Evolutionary conservation across 1,140 invertebrate species (phyloP).

Genomic region (Drosophila pandora): DNA sequence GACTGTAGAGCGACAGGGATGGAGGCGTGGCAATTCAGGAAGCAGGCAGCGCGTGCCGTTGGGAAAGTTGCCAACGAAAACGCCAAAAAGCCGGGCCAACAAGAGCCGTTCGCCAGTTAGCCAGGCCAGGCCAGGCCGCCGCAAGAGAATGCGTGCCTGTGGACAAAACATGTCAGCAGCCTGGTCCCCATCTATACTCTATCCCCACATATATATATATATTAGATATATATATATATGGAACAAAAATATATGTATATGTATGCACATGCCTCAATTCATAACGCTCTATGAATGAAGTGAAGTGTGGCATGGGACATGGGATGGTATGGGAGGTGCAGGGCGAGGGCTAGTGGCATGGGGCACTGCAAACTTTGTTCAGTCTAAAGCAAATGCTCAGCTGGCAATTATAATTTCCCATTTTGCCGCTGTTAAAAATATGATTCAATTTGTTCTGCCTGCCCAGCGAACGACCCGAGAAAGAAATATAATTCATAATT

Average conservation of each 20-base stretch:
- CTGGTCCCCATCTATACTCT: slow-evolving; percentile 45
- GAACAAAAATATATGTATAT: slow-evolving; percentile 3
- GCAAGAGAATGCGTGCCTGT: slow-evolving; percentile 80
- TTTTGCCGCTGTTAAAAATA: slow-evolving; percentile 74
- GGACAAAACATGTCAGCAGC: slow-evolving; percentile 81
- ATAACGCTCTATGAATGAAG: slow-evolving; percentile 70
- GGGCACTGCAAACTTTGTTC: slow-evolving; percentile 23
- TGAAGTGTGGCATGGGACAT: slow-evolving; percentile 41
- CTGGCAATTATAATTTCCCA: slow-evolving; percentile 80
- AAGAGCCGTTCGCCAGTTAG: slow-evolving; percentile 47
- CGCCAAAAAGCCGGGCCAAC: slow-evolving; percentile 24
- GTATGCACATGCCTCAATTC: slow-evolving; percentile 45
- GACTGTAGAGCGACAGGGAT: slow-evolving; percentile 19
- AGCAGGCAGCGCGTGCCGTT: slow-evolving; percentile 70
- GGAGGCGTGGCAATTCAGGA: slow-evolving; percentile 19
- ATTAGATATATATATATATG: slow-evolving; percentile 4
- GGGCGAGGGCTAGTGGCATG: too few relatives aligned
- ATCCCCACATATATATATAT: not conserved
- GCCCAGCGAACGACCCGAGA: slow-evolving; percentile 35
- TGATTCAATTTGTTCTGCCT: slow-evolving; percentile 73
- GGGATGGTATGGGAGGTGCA: not conserved
- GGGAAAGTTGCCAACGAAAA: slow-evolving; percentile 70
- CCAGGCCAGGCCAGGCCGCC: slow-evolving; percentile 30
- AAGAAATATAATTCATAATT: slow-evolving; percentile 37
- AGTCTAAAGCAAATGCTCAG: slow-evolving; percentile 60